A percentile compares a stretch with the other conserved stretches of the same genome.
phyloP scores from a whole-genome alignment of 2,797 vertebrate genomes.

The Corythornis leucogaster region DNA sequence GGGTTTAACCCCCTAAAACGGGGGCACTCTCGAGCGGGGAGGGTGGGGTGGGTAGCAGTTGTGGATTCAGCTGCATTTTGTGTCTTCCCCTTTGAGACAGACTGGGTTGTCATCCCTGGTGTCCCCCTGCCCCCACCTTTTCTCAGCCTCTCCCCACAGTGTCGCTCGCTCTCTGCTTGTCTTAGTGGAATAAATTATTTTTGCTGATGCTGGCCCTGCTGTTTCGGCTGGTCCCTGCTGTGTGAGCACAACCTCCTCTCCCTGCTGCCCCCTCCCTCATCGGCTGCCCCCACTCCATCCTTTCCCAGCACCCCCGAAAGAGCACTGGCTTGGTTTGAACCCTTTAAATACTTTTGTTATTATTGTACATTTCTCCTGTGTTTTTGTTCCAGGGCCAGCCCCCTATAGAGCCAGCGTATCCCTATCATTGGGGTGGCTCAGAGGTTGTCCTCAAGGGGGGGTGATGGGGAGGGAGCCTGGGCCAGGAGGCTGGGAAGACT shows the following conservation, averaged over 20 bases:
- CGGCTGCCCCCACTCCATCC: rapidly evolving
- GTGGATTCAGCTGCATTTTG: background rate
- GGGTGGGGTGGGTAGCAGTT: background rate
- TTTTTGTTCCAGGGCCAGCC: background rate
- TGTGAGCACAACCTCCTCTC: rapidly evolving
- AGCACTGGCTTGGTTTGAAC: background rate
- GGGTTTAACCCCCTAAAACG: rapidly evolving
- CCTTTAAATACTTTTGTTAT: background rate
- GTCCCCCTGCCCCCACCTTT: background rate
- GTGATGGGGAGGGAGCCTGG: background rate
- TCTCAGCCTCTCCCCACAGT: rapidly evolving
- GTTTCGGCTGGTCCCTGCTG: background rate
- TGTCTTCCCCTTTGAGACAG: background rate
- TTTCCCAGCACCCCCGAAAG: rapidly evolving
- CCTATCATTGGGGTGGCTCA: background rate
- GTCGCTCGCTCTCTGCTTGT: slow-evolving; percentile 32
- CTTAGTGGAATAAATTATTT: slow-evolving; percentile 74
- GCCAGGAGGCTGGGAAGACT: background rate
- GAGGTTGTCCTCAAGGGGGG: background rate
- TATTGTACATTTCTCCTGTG: background rate
- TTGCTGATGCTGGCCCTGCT: background rate
- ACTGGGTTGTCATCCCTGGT: rapidly evolving
- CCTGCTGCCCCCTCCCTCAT: rapidly evolving
- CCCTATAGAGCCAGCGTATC: rapidly evolving
- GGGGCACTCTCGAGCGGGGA: background rate